phyloP scores from a whole-genome alignment of 2,888 invertebrate genomes.

The Synanthedon andrenaeformis region DNA sequence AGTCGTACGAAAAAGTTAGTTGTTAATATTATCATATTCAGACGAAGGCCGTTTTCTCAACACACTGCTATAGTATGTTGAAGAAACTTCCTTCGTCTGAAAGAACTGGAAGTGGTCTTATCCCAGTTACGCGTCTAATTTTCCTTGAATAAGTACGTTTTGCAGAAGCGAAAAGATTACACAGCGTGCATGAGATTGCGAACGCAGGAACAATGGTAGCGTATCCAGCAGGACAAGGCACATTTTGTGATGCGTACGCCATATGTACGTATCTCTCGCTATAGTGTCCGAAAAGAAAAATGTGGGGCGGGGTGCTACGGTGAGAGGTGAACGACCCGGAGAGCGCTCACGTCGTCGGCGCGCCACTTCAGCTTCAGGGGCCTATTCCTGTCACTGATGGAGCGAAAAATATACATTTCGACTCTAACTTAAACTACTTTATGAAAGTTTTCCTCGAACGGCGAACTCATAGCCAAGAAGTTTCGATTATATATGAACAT shows the following conservation, averaged over 20 bases:
- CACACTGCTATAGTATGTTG: no score
- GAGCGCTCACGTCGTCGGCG: slow-evolving; percentile 18
- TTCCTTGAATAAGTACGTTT: no score
- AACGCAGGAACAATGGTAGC: slow-evolving; percentile 53
- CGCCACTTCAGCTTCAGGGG: slow-evolving; percentile 24
- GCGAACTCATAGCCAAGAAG: neutral
- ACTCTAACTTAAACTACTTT: neutral
- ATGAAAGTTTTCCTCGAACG: neutral
- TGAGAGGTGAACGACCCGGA: slow-evolving; percentile 48
- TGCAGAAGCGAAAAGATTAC: slow-evolving; percentile 41
- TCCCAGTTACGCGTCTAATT: no score
- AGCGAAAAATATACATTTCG: neutral
- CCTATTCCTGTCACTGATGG: neutral
- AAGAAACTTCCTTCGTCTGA: no score
- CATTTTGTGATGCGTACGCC: slow-evolving; percentile 38
- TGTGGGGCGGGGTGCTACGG: slow-evolving; percentile 45
- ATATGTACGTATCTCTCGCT: slow-evolving; percentile 17
- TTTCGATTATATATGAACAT: no score
- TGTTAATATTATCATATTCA: no score
- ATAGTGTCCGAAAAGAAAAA: slow-evolving; percentile 64
- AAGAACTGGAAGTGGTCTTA: no score
- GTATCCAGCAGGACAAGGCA: slow-evolving; percentile 54
- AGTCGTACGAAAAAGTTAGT: no score
- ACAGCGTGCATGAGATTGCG: slow-evolving; percentile 41
- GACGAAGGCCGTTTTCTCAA: no score